Base-by-base conservation (phyloP, 2,797 vertebrate genomes). In the Notamacropus eugenii region DNA sequence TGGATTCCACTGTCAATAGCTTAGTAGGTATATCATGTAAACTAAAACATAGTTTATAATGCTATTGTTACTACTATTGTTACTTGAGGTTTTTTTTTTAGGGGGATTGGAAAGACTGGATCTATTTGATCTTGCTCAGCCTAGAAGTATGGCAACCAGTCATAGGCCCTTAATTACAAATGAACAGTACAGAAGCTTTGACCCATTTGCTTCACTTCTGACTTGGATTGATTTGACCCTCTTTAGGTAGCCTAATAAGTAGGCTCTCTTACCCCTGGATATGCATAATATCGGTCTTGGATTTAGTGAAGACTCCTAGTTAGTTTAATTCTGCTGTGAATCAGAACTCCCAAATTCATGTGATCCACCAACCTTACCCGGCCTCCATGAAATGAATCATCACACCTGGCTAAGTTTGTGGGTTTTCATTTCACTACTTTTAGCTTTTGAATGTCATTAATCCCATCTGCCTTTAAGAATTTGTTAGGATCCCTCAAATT, bases 381-480 rank as follows among this genome's bases (percentile, higher is more conserved):
- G 9, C 74, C 74, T 82, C 0, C 9, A 22, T 46, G 22, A 10
- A 46, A 24, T 82, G 19, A 82, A 82, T 24, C 6, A 46, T 1
- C 40, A 87, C 5, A 50, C 1, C 8, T 46, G 0, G 22, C 19
- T 46, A 82, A 74, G 34, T 40, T 67, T 24, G 2, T 91, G 0
- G 54, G 93, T 74, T 96, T 93, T 90, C n/a, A 92, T 31, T 92
- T 93, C 87, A 93, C 1, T 94, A 90, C 31, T 14, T 19, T 46
- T 11, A 46, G 40, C 22, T 93, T 92, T 94, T 93, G 59, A 94
- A 95, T 59, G 87, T 11, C 67, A 93, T 55, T 54, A 96, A 62
- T 34, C 27, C 74, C 91, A 92, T 87, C 46, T 82, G 9, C 29
- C 40, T 82, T 82, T 90, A 92, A 90, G 34, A 34, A 34, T 90